A percentile compares a stretch with the other conserved stretches of the same genome.
These are phyloP conservation scores for Argopecten irradians DNA, from an alignment of 1,140 invertebrate species.

Conservation along the genomic window DNA sequence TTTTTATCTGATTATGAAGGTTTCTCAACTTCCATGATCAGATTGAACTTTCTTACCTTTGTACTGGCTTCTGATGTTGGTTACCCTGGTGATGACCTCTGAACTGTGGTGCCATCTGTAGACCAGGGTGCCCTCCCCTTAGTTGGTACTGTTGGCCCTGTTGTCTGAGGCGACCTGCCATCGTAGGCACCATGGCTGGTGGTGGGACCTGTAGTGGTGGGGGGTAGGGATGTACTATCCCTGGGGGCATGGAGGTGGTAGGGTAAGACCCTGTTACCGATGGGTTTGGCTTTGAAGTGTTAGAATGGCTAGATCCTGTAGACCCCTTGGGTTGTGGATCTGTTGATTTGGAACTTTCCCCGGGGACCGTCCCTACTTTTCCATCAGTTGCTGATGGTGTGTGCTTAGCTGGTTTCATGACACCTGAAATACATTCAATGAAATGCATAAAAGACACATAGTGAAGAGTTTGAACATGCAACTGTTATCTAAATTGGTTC, in stretches of 20 bases:
- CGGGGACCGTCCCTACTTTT: not conserved
- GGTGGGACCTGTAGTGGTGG: conserved; percentile 37
- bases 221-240: conserved; percentile 5
- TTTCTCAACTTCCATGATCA: not conserved
- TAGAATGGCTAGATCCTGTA: not conserved
- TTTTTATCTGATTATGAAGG: too few species aligned
- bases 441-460: not conserved
- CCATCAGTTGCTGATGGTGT: not conserved
- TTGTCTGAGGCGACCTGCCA: conserved; percentile 9
- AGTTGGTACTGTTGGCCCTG: conserved; percentile 30
- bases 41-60: not conserved
- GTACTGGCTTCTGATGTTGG: conserved; percentile 41
- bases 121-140: conserved; percentile 30
- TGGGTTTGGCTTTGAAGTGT: not conserved
- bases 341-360: not conserved
- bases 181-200: not conserved
- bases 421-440: conserved; percentile 30
- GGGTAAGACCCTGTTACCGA: not conserved
- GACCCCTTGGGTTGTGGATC: not conserved
- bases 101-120: conserved; percentile 26
- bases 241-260: not conserved
- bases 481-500: too few species aligned
- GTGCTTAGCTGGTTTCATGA: conserved; percentile 30
- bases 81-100: conserved; percentile 39
- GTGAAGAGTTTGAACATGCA: too few species aligned